These are phyloP conservation scores for Hylaeus anthracinus DNA, from an alignment of 1,140 invertebrate genomes.

Conservation along the genomic window DNA sequence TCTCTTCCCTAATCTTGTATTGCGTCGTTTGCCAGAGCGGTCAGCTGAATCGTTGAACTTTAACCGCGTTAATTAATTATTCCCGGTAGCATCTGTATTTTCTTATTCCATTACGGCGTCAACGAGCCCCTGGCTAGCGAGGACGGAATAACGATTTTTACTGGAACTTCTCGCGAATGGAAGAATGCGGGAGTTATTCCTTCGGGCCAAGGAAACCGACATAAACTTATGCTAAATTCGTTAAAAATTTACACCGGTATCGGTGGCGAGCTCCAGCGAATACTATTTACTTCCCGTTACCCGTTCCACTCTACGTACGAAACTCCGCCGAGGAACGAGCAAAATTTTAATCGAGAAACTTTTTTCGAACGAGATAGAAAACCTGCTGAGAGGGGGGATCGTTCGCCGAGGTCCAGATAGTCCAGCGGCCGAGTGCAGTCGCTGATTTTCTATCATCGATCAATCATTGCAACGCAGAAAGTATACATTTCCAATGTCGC, in stretches of 20 bases:
- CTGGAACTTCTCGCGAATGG: not conserved
- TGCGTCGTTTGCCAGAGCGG: not conserved
- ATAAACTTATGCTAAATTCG: slow-evolving; percentile 72
- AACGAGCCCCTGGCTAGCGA: not conserved
- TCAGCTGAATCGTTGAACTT: not conserved
- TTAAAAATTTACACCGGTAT: slow-evolving; percentile 70
- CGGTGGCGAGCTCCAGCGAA: slow-evolving; percentile 48
- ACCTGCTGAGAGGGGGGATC: slow-evolving; percentile 46
- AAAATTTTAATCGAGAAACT: slow-evolving; percentile 79
- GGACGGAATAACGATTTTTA: slow-evolving; percentile 27
- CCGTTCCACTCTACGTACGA: slow-evolving; percentile 52
- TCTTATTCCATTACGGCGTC: slow-evolving; percentile 31
- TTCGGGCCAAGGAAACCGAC: slow-evolving; percentile 40
- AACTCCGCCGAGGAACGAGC: slow-evolving; percentile 67
- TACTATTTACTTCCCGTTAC: slow-evolving; percentile 63
- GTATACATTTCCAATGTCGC: no score
- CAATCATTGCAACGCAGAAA: not conserved
- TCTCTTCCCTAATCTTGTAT: not conserved
- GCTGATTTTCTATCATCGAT: not conserved
- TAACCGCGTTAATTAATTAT: slow-evolving; percentile 29
- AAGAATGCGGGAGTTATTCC: slow-evolving; percentile 41
- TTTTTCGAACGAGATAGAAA: slow-evolving; percentile 59
- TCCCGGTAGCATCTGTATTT: slow-evolving; percentile 8
- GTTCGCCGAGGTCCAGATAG: slow-evolving; percentile 52
- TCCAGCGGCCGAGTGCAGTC: not conserved